phyloP scores from a whole-genome alignment of 2,797 vertebrate species.

The Rhinoraja longicauda region DNA sequence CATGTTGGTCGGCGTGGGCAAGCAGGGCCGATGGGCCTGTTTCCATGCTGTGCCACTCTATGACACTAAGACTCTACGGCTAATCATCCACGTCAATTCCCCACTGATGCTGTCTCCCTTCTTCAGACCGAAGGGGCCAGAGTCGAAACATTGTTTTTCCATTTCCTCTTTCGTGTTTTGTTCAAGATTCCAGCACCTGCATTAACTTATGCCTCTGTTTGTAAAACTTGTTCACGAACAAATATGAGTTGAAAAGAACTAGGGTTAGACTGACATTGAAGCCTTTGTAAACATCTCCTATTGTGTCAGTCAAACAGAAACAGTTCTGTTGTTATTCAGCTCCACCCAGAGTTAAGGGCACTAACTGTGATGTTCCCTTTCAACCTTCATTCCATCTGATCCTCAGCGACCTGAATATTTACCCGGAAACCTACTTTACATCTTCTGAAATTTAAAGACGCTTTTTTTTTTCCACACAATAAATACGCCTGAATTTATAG shows the following conservation, averaged over 20 bases:
- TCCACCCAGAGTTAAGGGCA: neutral
- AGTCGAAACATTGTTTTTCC: too few relatives aligned
- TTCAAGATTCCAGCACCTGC: too few relatives aligned
- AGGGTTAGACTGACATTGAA: neutral
- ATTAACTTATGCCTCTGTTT: neutral
- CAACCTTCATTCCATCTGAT: neutral
- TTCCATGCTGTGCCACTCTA: too few relatives aligned
- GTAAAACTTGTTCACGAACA: neutral
- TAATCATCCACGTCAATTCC: too few relatives aligned
- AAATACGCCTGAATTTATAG: neutral
- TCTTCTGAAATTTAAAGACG: neutral
- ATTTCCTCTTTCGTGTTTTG: too few relatives aligned
- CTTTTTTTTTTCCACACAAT: neutral
- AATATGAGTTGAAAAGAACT: neutral
- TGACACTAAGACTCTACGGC: too few relatives aligned
- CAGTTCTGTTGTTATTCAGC: neutral
- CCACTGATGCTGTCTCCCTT: too few relatives aligned
- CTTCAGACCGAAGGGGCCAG: too few relatives aligned
- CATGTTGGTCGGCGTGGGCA: too few relatives aligned
- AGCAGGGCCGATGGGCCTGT: too few relatives aligned
- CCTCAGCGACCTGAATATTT: neutral
- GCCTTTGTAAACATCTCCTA: neutral
- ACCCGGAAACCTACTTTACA: neutral
- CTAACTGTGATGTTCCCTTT: neutral
- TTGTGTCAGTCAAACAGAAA: neutral